Evolutionary conservation across 2,797 vertebrate species (phyloP).

Genomic region (Crenuchus spilurus): DNA sequence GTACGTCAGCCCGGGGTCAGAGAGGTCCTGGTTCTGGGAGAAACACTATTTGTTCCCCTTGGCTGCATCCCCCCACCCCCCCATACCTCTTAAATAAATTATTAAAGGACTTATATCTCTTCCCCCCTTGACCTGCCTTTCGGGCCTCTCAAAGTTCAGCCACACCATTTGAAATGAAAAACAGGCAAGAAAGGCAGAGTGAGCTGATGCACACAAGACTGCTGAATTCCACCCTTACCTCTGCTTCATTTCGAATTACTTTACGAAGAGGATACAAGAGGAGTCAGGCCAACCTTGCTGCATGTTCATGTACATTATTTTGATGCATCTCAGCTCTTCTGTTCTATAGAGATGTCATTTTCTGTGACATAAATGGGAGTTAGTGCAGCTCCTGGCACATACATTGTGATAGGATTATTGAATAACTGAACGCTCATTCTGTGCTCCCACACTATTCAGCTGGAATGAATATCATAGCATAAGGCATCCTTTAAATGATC

Average conservation of each 20-base stretch:
- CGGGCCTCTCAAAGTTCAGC: constrained; percentile 89
- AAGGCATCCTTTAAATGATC: constrained; percentile 56
- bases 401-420: constrained; percentile 6
- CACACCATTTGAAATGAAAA: constrained; percentile 77
- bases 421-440: constrained; percentile 20
- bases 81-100: constrained; percentile 82
- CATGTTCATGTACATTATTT: constrained; percentile 34
- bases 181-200: constrained; percentile 64
- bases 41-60: constrained; percentile 99
- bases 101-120: constrained; percentile 83
- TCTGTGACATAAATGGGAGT: constrained; percentile 18
- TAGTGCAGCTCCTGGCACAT: constrained; percentile 14
- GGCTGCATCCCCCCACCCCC: constrained; percentile 90
- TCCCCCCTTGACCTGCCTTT: constrained; percentile 84
- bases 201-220: constrained; percentile 55
- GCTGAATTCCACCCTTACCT: constrained; percentile 53
- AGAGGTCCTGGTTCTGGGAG: constrained; percentile 92
- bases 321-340: constrained; percentile 26
- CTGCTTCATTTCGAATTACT: constrained; percentile 34
- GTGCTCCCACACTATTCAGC: constrained; percentile 37
- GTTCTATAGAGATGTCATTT: constrained; percentile 34
- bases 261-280: constrained; percentile 14
- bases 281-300: neutral
- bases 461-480: constrained; percentile 56
- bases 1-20: constrained; percentile 88